Evolutionary conservation across 2,797 vertebrate genomes (phyloP).

Genomic region (Sitta carolinensis): DNA sequence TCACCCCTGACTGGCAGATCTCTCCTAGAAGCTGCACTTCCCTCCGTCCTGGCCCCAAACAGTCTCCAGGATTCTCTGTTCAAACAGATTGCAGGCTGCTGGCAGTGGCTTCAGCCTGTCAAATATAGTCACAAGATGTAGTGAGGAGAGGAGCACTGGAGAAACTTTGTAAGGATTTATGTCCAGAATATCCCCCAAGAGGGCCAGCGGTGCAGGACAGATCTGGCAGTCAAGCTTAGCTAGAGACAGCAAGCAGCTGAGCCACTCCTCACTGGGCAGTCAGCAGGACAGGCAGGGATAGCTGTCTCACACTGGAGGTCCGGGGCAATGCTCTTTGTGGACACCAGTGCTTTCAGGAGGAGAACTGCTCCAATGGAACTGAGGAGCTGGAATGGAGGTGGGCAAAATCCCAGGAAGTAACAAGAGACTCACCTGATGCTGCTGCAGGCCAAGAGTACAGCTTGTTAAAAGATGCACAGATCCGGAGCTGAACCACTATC

Average conservation of each 20-base stretch:
- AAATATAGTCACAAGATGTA: not conserved
- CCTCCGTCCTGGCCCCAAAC: not conserved
- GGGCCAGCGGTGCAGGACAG: fast-evolving
- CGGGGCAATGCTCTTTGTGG: not conserved
- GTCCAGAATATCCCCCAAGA: not conserved
- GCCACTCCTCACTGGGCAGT: not conserved
- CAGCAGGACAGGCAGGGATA: not conserved
- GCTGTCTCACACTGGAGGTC: not conserved
- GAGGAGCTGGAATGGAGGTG: not conserved
- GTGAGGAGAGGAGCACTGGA: not conserved
- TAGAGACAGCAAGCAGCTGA: not conserved
- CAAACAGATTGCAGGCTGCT: not conserved
- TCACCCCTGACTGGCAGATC: not conserved
- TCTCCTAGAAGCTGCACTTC: not conserved
- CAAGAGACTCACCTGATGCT: not conserved
- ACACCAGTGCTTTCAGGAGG: not conserved
- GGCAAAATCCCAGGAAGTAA: not conserved
- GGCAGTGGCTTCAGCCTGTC: not conserved
- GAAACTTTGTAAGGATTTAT: not conserved
- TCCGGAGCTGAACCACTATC: not conserved
- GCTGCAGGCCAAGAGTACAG: not conserved
- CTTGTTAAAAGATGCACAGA: not conserved
- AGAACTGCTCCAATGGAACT: fast-evolving
- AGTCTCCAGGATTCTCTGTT: not conserved
- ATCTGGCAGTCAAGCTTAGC: not conserved